Base-by-base conservation (phyloP, 2,113 vertebrate species). In the Rhodinocichla rosea region DNA sequence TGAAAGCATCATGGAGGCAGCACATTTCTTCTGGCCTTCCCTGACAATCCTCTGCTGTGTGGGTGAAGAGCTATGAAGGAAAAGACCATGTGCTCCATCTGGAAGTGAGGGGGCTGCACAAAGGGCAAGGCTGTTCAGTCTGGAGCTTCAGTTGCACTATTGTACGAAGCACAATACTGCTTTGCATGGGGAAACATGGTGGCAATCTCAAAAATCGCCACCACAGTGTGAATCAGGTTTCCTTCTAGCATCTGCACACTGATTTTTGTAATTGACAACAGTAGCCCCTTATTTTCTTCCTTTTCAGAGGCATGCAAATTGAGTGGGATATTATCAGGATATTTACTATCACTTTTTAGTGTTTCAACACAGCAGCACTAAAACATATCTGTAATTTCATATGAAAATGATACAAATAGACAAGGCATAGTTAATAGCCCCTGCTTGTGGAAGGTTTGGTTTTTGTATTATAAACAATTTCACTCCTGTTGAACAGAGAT, bases 41-140 rank as follows among this genome's bases (percentile, higher is more conserved):
- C 13, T 4, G 9, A 15, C 16, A 82, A 52, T 33, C 6, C 21
- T 76, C 17, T 62, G 32, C 49, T 76, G 32, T 20, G 88, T 88
- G 90, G 79, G 79, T 79, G 49, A 79, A 83, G 49, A 69, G 4
- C 20, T 85, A 32, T 37, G 39, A 60, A 3, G 68, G 49, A 65
- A 68, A 79, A 83, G 17, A 83, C 2, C 45, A 26, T 40, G 59
- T 69, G 18, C 62, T 87, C 17, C 62, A 57, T 44, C 16, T 91
- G 78, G 13, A 56, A 87, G 11, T 49, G 87, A 93, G 90, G 39
- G 81, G 57, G 56, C 87, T 87, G 70, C 23, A 75, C 40, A 87
- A 87, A 94, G 19, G 40, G 9, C 30, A 71, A 67, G 28, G 22
- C 50, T 90, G n/a, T 88, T 83, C 56, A 49, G 18, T 45, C 37